Conservation (phyloP, 2,888 invertebrate genomes). For the Cinara cedri region DNA sequence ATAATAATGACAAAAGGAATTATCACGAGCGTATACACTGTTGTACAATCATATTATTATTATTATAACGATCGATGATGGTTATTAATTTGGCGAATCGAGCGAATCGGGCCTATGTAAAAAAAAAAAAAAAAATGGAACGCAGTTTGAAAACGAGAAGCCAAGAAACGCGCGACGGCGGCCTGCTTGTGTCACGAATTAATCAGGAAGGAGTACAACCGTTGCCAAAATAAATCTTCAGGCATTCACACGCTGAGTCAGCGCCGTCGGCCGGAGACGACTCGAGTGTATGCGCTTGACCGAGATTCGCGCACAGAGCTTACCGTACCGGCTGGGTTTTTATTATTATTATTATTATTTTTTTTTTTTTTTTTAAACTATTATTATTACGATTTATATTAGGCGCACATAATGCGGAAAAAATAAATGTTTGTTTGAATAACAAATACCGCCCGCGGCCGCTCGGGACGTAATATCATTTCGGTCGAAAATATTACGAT, state of each 20-base stretch:
- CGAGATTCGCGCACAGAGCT: conserved; percentile 29
- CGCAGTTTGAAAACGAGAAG: conserved; percentile 19
- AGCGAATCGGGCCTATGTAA: conserved; percentile 26
- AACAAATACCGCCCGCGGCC: too few species aligned
- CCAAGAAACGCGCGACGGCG: conserved; percentile 36
- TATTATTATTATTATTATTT: too few species aligned
- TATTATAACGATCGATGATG: too few species aligned
- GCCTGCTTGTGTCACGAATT: conserved; percentile 44
- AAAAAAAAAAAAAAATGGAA: conserved; percentile 23
- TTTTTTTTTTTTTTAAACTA: too few species aligned
- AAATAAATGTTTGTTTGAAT: too few species aligned
- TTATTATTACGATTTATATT: neutral
- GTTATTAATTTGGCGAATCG: conserved; percentile 53
- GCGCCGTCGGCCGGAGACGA: conserved; percentile 13
- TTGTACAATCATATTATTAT: conserved; percentile 5
- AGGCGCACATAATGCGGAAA: too few species aligned
- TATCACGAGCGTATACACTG: neutral
- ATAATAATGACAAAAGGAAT: too few species aligned
- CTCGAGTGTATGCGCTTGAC: conserved; percentile 39
- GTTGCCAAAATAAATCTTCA: conserved; percentile 48
- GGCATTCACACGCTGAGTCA: conserved; percentile 45
- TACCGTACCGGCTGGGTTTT: too few species aligned
- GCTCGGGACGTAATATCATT: too few species aligned
- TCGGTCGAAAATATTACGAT: too few species aligned
- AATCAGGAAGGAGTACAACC: conserved; percentile 43